Base-by-base conservation (phyloP, 2,113 vertebrate species). In the Lota lota region DNA sequence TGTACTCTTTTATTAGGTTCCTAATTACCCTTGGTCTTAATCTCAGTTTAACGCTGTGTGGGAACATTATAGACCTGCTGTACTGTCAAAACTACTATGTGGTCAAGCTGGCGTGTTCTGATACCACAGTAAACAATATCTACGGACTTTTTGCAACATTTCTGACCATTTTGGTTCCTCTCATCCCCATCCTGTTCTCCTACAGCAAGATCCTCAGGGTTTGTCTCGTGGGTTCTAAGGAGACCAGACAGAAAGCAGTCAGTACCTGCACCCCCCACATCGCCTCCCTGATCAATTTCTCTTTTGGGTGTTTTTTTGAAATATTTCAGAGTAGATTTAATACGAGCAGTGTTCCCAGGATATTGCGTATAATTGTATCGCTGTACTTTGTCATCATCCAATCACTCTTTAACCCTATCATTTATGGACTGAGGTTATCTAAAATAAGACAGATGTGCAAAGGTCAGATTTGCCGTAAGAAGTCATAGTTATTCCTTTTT, bases 11-110 rank as follows among this genome's bases (percentile, higher is more conserved):
- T 18, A 1, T 68, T 16, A 65, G 62, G 16, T 72, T 81, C 18
- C 2, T 15, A 0, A 12, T 84, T 1, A 33, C 58, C 3, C 22
- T 87, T 0, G 33, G 19, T 5, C 6, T 88, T 50, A 83, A 22
- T 20, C 12, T 60, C 0, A 64, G 56, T 5, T 33, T 85, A 3
- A 61, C 69, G 7, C 76, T 83, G 14, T 91, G 89, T 68, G 81
- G 78, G 1, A 80, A 81, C 57, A 3, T 73, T 1, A 76, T 91
- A 5, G 21, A 86, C 18, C 85, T 75, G 33, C 74, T 90, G 0
- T 85, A 69, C 47, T 91, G 88, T 61, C 66, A 77, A 2, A 88
- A 85, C 53, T 85, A 74, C 63, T 64, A 69, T 61, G 54, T 85
- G 17, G 64, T 72, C 10, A 85, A 76, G 68, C 54, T 78, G 22